Evolutionary conservation across 2,113 vertebrate genomes (phyloP), one percentile per base, ranked within the genome.

Genomic region (Harpagus bidentatus): DNA sequence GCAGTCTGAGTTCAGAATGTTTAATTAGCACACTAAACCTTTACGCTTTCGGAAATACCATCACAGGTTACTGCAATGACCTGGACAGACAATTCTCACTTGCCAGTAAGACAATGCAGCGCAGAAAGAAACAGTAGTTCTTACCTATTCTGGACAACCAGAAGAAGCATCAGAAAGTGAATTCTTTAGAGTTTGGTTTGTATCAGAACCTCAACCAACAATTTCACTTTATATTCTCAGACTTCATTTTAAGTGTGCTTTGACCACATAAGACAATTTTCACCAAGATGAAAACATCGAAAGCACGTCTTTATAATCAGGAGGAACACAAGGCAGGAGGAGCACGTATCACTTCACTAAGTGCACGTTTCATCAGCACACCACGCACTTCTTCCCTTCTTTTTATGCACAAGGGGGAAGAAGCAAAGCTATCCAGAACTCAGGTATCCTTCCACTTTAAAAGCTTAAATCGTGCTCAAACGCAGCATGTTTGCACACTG

Each of bases 321-420:
- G 21, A 65, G 29, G 34, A 81, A 78, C 31, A 16, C 18, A 8
- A 61, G 62, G 6, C 59, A 59, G 43, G 21, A 89, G 32, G 5
- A 53, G 10, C 1, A 0, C 1, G 1, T 21, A 45, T 21, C 3
- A 0, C 72, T 92, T 59, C 71, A 16, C 14, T 23, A 53, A 42
- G 19, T 2, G 19, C 38, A 36, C 2, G 0, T 34, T 34, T 72
- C 29, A 82, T 43, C 63, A 4, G 21, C 66, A 31, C 16, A 29
- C 61, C 43, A 9, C 7, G 25, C 28, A 13, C 11, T 79, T 76
- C 65, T 73, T 48, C 45, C 26, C 47, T n/a, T n/a, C 28, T 16
- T 32, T 50, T 31, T 6, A 50, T 1, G 16, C 31, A 40, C 2
- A 3, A 72, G 7, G 0, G 2, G 21, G 38, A 42, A 21, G 29